These are phyloP conservation scores for Lophius piscatorius DNA, from an alignment of 2,113 vertebrate species.

Conservation along the genomic window DNA sequence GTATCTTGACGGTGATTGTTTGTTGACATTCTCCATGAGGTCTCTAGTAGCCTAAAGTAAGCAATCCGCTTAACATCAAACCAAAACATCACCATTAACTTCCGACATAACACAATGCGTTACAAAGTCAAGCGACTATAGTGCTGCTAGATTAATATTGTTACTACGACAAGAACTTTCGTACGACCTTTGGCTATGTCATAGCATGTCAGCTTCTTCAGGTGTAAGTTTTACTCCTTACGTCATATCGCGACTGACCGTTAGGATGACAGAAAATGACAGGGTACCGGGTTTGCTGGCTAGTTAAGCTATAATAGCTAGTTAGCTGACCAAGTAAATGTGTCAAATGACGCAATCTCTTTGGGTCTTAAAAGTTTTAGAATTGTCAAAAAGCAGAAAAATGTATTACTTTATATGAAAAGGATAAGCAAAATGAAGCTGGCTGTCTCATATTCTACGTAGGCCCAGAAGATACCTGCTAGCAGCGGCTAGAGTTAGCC, in stretches of 20 bases:
- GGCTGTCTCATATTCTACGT: background rate
- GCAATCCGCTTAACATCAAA: too few relatives aligned
- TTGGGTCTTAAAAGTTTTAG: too few relatives aligned
- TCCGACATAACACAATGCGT: too few relatives aligned
- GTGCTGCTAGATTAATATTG: constrained; percentile 10
- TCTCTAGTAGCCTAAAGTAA: too few relatives aligned
- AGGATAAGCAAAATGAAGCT: too few relatives aligned
- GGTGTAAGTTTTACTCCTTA: background rate
- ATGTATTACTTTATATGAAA: too few relatives aligned
- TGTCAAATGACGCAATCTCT: too few relatives aligned
- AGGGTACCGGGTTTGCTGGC: constrained; percentile 17
- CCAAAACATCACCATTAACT: too few relatives aligned
- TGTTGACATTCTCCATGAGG: too few relatives aligned
- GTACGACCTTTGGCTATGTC: background rate
- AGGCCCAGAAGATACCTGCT: constrained; percentile 39
- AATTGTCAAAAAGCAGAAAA: too few relatives aligned
- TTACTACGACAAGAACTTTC: too few relatives aligned
- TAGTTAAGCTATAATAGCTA: constrained; percentile 36
- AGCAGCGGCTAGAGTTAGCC: constrained; percentile 44
- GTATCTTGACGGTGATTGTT: too few relatives aligned
- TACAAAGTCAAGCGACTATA: constrained; percentile 18
- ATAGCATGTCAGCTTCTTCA: background rate
- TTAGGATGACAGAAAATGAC: constrained; percentile 17
- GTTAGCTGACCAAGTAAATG: constrained; percentile 35
- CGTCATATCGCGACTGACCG: constrained; percentile 10